Base-by-base conservation (phyloP, 1,140 invertebrate species). In the Dendrolimus punctatus region DNA sequence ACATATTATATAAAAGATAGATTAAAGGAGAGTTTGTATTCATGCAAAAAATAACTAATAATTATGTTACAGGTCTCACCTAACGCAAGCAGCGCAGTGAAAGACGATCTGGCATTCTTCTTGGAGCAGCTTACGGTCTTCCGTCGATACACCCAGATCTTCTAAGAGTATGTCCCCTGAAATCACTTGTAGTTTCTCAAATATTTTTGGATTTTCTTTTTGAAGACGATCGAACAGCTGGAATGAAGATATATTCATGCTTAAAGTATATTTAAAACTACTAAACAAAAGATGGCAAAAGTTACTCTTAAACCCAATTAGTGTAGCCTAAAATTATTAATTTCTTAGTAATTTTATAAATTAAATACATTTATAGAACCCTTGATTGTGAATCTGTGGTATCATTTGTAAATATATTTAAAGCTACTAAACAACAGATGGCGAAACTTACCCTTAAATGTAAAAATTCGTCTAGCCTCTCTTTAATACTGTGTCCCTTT, bases 61-160 rank as follows among this genome's bases (percentile, higher is more conserved):
- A 8, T 9, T 45, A n/a, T 44, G 4, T 8, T 5, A 44, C 23
- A 9, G 43, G 42, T 40, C 36, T 53, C 66, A 87, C 85, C 84
- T 82, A 37, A 93, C 94, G 70, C 95, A 97, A 23, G 96, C 96
- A n/a, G 96, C 96, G 66, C 94, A 95, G 71, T 98, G 96, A 83
- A 97, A 96, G 0, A 98, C 87, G n/a, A 97, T 90, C 39, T 92
- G 90, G 9, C 95, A 91, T 55, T 92, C 90, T 7, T 90, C 77
- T 49, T 87, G 83, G 23, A 90, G 62, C 53, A 76, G 68, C 40
- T 83, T 61, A 58, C 89, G 86, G 64, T 95, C 95, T 39, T 89
- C 83, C 2, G 88, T 58, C 1, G 90, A 92, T 4, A 95, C 72
- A 2, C 93, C 97, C 40, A 99, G 86, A 55, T 93, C 91, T 5